These are phyloP conservation scores for Liposcelis brunnea DNA, from an alignment of 2,888 invertebrate genomes.

Conservation along the genomic window DNA sequence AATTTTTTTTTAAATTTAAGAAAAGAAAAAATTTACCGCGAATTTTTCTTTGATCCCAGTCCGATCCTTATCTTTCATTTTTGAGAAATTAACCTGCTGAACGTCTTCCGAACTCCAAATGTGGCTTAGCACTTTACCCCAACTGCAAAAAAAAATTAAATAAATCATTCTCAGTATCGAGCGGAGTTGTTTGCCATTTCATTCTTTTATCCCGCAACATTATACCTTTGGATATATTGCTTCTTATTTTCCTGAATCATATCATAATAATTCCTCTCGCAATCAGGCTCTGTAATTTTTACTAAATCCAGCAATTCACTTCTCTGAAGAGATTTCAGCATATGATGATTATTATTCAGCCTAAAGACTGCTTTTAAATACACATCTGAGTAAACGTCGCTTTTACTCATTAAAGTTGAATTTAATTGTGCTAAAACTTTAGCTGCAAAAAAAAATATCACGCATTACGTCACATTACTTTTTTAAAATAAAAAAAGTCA, in stretches of 20 bases:
- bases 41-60: slow-evolving; percentile 78
- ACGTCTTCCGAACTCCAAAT: slow-evolving; percentile 53
- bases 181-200: too few relatives aligned
- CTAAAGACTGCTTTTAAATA: slow-evolving; percentile 79
- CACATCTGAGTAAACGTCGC: slow-evolving; percentile 75
- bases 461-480: slow-evolving; percentile 11
- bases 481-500: slow-evolving; percentile 11
- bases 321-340: slow-evolving; percentile 78
- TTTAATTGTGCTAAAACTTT: slow-evolving; percentile 82
- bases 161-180: slow-evolving; percentile 18
- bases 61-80: slow-evolving; percentile 70
- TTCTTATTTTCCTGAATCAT: slow-evolving; percentile 73
- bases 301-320: slow-evolving; percentile 70
- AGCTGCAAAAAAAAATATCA: slow-evolving; percentile 36
- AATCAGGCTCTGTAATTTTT: slow-evolving; percentile 63
- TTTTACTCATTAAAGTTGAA: slow-evolving; percentile 73
- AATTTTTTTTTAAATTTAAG: slow-evolving; percentile 1
- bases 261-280: slow-evolving; percentile 69
- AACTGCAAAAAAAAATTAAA: slow-evolving; percentile 44
- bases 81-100: slow-evolving; percentile 37
- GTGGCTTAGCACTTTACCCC: slow-evolving; percentile 64
- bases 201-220: too few relatives aligned
- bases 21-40: slow-evolving; percentile 39
- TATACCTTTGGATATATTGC: slow-evolving; percentile 45
- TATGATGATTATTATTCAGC: slow-evolving; percentile 87